phyloP scores from a whole-genome alignment of 2,797 vertebrate species.

The Thaleichthys pacificus region DNA sequence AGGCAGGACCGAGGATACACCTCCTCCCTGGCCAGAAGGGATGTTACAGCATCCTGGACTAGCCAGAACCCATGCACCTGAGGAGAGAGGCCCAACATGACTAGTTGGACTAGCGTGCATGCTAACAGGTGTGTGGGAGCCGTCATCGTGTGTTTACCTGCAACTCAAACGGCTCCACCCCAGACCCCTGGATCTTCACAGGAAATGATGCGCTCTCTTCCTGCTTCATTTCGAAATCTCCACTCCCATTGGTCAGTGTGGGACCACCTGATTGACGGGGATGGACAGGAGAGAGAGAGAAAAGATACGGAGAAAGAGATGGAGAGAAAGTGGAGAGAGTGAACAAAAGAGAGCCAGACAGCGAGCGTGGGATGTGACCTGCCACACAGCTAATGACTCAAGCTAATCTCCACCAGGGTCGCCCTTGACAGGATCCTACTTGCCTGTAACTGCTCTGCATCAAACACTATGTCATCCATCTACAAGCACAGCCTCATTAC shows the following conservation, averaged over 20 bases:
- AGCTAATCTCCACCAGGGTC: not conserved
- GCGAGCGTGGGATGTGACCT: too few species aligned
- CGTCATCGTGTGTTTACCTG: constrained; percentile 65
- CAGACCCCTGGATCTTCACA: constrained; percentile 81
- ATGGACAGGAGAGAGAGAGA: constrained; percentile 18
- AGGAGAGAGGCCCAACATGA: constrained; percentile 21
- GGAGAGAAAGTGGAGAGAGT: too few species aligned
- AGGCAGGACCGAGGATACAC: constrained; percentile 74
- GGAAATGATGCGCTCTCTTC: constrained; percentile 67
- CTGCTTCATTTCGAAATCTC: constrained; percentile 34
- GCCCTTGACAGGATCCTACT: not conserved
- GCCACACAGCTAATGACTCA: not conserved
- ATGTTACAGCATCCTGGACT: constrained; percentile 75
- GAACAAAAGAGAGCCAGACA: too few species aligned
- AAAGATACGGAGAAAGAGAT: not conserved
- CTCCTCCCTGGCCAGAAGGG: constrained; percentile 68
- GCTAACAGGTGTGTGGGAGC: not conserved
- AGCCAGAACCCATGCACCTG: constrained; percentile 78
- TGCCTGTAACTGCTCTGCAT: not conserved
- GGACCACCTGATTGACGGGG: constrained; percentile 49
- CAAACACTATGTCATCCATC: not conserved
- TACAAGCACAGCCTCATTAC: too few species aligned
- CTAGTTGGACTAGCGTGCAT: not conserved
- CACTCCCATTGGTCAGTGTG: constrained; percentile 36
- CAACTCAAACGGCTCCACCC: constrained; percentile 78